These are phyloP conservation scores for Melanargia galathea DNA, from an alignment of 2,888 invertebrate species.

Conservation along the genomic window DNA sequence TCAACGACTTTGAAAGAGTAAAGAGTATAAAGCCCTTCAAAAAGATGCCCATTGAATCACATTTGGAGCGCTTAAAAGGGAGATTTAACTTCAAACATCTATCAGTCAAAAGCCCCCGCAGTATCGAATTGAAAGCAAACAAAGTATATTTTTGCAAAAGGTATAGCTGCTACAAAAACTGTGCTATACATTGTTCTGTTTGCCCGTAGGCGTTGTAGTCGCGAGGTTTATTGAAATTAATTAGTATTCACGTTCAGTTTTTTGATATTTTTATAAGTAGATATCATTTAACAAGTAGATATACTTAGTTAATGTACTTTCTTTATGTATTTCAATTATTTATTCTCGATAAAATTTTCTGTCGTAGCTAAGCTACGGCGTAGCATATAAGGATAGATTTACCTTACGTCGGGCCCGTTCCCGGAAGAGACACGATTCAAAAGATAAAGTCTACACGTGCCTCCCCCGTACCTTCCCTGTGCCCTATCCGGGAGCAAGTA, in stretches of 20 bases:
- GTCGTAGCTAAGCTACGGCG: neutral
- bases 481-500: no score
- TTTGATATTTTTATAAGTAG: neutral
- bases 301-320: no score
- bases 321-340: no score
- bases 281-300: no score
- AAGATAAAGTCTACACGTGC: no score
- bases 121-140: slow-evolving; percentile 76
- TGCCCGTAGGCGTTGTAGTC: slow-evolving; percentile 29
- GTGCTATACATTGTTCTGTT: slow-evolving; percentile 48
- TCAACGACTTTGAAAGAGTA: slow-evolving; percentile 35
- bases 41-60: slow-evolving; percentile 74
- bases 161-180: slow-evolving; percentile 65
- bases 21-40: slow-evolving; percentile 54
- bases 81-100: slow-evolving; percentile 79
- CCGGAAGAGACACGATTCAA: no score
- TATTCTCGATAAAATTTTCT: neutral
- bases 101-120: slow-evolving; percentile 62
- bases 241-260: slow-evolving; percentile 36
- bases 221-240: slow-evolving; percentile 51
- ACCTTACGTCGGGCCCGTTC: no score
- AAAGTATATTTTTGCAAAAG: slow-evolving; percentile 71
- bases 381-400: neutral
- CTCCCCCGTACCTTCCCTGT: no score
- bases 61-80: slow-evolving; percentile 74